These are phyloP conservation scores for Loris lydekkerianus DNA, from an alignment of 2,797 vertebrate genomes.

Conservation along the genomic window DNA sequence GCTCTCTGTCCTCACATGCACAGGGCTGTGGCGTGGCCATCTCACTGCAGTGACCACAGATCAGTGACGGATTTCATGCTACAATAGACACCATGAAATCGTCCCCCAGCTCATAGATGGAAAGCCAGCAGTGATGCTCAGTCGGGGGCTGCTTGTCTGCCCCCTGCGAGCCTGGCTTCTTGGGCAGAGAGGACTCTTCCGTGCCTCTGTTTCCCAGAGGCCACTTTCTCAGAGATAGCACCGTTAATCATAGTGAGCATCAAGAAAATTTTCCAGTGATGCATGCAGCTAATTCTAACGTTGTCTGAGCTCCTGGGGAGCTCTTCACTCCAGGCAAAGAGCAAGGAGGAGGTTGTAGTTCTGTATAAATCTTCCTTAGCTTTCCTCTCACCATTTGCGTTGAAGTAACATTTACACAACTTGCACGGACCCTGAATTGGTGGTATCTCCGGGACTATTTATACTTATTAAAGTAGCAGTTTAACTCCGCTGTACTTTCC, in stretches of 20 bases:
- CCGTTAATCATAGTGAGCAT: fast-evolving
- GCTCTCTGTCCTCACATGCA: background rate
- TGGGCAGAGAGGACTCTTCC: background rate
- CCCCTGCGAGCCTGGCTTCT: fast-evolving
- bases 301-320: background rate
- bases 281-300: fast-evolving
- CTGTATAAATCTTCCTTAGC: background rate
- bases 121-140: background rate
- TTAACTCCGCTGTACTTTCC: background rate
- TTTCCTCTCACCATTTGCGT: background rate
- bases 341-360: background rate
- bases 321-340: background rate
- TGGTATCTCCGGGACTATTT: background rate
- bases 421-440: background rate
- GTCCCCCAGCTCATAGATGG: background rate
- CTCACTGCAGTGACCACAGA: background rate
- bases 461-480: background rate
- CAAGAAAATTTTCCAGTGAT: background rate
- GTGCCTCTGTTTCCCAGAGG: background rate
- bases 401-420: background rate
- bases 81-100: background rate
- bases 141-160: background rate
- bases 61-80: background rate
- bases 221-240: background rate
- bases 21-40: background rate